Conservation (phyloP, 2,888 invertebrate species). For the Geophilus truncorum region DNA sequence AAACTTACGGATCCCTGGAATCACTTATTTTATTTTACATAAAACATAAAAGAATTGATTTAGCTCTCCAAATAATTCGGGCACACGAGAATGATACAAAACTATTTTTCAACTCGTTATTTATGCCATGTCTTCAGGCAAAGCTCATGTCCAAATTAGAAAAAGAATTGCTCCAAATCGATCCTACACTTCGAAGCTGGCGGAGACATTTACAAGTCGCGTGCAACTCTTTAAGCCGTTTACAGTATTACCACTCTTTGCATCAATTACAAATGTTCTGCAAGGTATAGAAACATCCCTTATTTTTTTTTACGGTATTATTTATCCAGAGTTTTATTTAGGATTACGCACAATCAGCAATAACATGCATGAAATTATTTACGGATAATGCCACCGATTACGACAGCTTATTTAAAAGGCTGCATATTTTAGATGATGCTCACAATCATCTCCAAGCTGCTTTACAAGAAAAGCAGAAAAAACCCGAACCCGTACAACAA, state of each 20-base stretch:
- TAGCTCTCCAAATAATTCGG: conserved; percentile 65
- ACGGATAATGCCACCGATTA: conserved; percentile 46
- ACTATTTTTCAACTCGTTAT: conserved; percentile 47
- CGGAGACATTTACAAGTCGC: conserved; percentile 45
- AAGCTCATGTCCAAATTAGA: conserved; percentile 45
- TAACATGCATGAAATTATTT: conserved; percentile 50
- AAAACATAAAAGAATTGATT: conserved; percentile 62
- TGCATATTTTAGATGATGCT: conserved; percentile 30
- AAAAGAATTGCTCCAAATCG: conserved; percentile 45
- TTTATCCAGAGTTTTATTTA: no score
- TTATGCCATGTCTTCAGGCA: conserved; percentile 44
- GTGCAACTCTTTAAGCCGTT: conserved; percentile 46
- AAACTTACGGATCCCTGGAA: conserved; percentile 69
- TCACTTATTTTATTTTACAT: conserved; percentile 71
- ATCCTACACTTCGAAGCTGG: conserved; percentile 46
- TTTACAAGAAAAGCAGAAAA: conserved; percentile 39
- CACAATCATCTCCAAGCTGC: conserved; percentile 45
- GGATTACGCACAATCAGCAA: conserved; percentile 50
- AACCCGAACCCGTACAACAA: conserved; percentile 44
- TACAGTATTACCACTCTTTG: conserved; percentile 44
- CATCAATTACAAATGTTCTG: conserved; percentile 49
- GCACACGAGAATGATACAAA: conserved; percentile 54
- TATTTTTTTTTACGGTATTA: no score
- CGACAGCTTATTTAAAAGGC: conserved; percentile 43
- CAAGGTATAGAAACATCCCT: conserved; percentile 46